Base-by-base conservation (phyloP, 2,113 vertebrate species). In the Rallus limicola region DNA sequence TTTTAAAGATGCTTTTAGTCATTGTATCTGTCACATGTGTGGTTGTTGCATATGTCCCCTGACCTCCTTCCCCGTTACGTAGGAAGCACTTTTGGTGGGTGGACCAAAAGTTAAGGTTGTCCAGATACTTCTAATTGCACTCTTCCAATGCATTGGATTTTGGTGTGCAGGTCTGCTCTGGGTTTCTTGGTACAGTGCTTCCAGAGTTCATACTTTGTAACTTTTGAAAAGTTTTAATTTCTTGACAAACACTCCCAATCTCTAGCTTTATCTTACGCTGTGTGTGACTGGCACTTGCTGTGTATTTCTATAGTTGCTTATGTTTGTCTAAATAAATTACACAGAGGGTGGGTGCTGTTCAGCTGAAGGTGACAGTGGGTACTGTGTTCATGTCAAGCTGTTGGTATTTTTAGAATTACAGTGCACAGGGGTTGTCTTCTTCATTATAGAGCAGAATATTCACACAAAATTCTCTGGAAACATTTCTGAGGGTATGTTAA, bases 401-500 rank as follows among this genome's bases (percentile, higher is more conserved):
- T 92, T 92, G 63, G 71, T 88, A 26, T 86, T 78, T 93, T 76
- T 89, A 20, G 91, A 94, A 82, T 79, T 82, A 78, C 40, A 72
- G 38, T 53, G 34, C 34, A 79, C 53, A 65, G 76, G 69, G 65
- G 16, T 59, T 93, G 50, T 52, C 84, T 69, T 86, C 28, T 75
- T 91, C 25, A 16, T 84, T 67, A 25, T 36, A 34, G 69, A 67
- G 29, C 62, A 36, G 38, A 6, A 64, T 88, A 68, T 21, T 84
- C 0, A 17, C 25, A 11, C 3, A 53, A 28, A 70, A 58, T 70
- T 68, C 84, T 44, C 77, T 82, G 21, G 52, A 31, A 75, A 24
- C 34, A 15, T 21, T 75, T 78, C 64, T 82, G 62, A 69, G 60
- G 59, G 42, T 24, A 33, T 74, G 23, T 64, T 42, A 0, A 34